Evolutionary conservation across 2,797 vertebrate genomes (phyloP).

Genomic region (Sebastes glaucus): DNA sequence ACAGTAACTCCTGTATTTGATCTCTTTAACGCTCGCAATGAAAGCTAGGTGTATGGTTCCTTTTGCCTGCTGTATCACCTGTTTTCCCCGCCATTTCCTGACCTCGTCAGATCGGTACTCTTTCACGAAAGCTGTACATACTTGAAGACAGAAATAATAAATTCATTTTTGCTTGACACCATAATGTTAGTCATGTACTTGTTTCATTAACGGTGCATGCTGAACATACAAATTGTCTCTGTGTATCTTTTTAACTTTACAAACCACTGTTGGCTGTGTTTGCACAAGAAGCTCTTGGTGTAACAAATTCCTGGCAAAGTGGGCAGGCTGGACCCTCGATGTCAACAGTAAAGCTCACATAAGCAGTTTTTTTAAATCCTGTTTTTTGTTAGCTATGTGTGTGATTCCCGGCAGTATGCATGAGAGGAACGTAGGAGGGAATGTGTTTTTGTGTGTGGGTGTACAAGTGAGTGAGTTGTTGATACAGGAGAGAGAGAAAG

Average conservation of each 20-base stretch:
- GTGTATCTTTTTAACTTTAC: background rate
- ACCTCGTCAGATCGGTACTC: constrained; percentile 76
- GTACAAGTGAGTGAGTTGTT: background rate
- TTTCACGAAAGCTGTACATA: constrained; percentile 85
- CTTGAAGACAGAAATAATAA: constrained; percentile 80
- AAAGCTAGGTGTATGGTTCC: constrained; percentile 70
- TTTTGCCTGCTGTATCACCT: constrained; percentile 77
- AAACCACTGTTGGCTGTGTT: background rate
- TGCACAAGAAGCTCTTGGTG: no score
- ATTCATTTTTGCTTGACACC: constrained; percentile 76
- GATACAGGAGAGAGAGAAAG: background rate
- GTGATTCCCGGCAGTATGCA: background rate
- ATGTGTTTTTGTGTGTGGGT: background rate
- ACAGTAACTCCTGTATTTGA: constrained; percentile 45
- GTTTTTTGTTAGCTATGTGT: background rate
- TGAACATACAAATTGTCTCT: background rate
- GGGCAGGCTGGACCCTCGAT: background rate
- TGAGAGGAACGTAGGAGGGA: background rate
- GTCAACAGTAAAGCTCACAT: background rate
- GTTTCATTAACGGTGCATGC: background rate
- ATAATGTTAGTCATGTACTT: constrained; percentile 8
- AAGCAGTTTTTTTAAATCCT: background rate
- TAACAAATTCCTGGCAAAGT: background rate
- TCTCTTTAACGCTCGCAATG: constrained; percentile 75
- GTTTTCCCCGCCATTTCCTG: constrained; percentile 75